Percentiles rank a stretch among this genome's conserved stretches.
Evolutionary conservation across 2,888 invertebrate genomes (phyloP).

Genomic region (Agonopterix subpropinquella): DNA sequence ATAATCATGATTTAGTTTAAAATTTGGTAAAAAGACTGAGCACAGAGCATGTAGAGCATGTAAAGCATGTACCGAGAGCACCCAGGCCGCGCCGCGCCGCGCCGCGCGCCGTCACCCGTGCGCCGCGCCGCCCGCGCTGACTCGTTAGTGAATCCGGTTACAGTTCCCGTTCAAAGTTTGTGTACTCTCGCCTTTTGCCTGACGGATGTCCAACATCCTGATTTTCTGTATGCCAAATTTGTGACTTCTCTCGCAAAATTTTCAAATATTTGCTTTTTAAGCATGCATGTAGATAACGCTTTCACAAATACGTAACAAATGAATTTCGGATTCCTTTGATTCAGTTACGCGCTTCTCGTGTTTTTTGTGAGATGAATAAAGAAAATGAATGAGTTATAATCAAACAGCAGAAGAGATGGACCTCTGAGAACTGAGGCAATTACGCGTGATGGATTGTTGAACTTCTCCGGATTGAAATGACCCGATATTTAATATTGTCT

Average conservation of each 20-base stretch:
- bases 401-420: conserved; percentile 41
- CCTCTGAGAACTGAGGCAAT: conserved; percentile 52
- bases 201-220: conserved; percentile 48
- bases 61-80: not conserved
- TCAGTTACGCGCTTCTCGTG: not conserved
- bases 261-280: conserved; percentile 1
- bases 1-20: no score
- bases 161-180: conserved; percentile 54
- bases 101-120: conserved; percentile 12
- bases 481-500: conserved; percentile 56
- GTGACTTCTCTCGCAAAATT: conserved; percentile 10
- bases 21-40: no score
- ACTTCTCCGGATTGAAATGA: conserved; percentile 48
- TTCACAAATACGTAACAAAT: not conserved
- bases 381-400: conserved; percentile 45
- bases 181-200: conserved; percentile 45
- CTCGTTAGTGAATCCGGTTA: conserved; percentile 68
- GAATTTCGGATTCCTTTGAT: not conserved
- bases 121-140: conserved; percentile 19
- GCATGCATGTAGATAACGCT: conserved; percentile 1
- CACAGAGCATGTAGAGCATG: not conserved
- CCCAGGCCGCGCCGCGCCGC: not conserved
- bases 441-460: conserved; percentile 63
- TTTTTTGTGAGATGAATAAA: not conserved
- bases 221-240: conserved; percentile 31